These are phyloP conservation scores for Onchidella celtica DNA, from an alignment of 2,888 invertebrate species.

Conservation along the genomic window DNA sequence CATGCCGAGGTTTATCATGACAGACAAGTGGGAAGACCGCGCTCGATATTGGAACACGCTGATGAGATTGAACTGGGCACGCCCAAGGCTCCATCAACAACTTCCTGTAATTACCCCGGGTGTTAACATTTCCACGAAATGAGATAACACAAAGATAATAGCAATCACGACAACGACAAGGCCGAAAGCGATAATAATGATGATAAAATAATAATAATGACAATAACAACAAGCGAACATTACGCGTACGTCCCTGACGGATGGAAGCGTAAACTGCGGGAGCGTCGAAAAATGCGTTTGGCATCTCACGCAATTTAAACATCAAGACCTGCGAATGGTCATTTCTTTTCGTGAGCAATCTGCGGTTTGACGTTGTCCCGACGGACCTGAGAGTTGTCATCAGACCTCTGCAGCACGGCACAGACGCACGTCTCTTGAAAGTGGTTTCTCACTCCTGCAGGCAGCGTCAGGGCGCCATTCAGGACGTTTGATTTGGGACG, in stretches of 20 bases:
- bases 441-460: constrained; percentile 8
- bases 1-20: neutral
- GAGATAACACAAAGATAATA: neutral
- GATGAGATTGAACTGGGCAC: neutral
- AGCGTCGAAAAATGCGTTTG: constrained; percentile 1
- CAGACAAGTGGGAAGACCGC: neutral
- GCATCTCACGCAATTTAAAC: constrained; percentile 24
- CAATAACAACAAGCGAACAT: neutral
- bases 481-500: neutral
- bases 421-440: neutral
- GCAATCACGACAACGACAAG: neutral
- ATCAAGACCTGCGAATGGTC: constrained; percentile 31
- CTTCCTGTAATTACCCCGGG: neutral
- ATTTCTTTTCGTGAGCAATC: constrained; percentile 9
- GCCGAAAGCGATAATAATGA: neutral
- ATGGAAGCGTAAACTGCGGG: neutral
- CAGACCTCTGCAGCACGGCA: neutral
- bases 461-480: neutral
- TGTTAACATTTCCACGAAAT: neutral
- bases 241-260: neutral
- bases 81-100: neutral
- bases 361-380: neutral
- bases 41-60: neutral
- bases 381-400: neutral
- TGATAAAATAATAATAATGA: neutral